Base-by-base conservation (phyloP, 1,140 invertebrate genomes). In the Globodera rostochiensis region DNA sequence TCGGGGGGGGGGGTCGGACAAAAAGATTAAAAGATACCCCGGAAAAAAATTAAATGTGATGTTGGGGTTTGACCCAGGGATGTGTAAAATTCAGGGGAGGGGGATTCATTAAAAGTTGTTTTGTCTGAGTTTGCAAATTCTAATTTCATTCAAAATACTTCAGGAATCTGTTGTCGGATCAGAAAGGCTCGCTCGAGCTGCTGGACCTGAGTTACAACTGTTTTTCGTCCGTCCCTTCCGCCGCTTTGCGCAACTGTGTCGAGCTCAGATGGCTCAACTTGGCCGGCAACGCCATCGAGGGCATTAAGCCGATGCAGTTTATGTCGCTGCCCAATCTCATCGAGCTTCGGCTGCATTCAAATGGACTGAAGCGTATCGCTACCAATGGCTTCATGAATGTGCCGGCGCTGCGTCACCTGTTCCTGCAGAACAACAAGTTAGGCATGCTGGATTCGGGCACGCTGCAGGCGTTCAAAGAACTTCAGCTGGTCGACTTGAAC, bases 311-410 rank as follows among this genome's bases (percentile, higher is more conserved):
- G 36, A 85, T 89, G 64, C 80, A 90, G 50, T 80, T 89, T 74
- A 90, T 90, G 89, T 90, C 89, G 78, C 67, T 89, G 74, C 89
- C 89, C 4, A 47, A 76, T 73, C 71, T 89, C 46, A 57, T 84
- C 64, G 89, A 90, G 77, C 73, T 89, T 19, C 79, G 87, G 60
- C 80, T 89, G 45, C 82, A 85, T 64, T 79, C 81, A 36, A 89
- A 89, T 73, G 21, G 71, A 45, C 57, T 89, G 21, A 77, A 74
- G 25, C 78, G 73, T 4, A 82, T 90, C 53, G 75, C 84, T 11
- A 74, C 88, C n/a, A 88, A 88, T 80, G 84, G 87, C 8, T 89
- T 89, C 64, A 86, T 89, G 84, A 89, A 89, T 73, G 88, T 90
- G 8, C 87, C 89, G n/a, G 76, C 81, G 47, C 67, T 88, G 45